A percentile compares a stretch with the other conserved stretches of the same genome.
These are phyloP conservation scores for Plebejus argus DNA, from an alignment of 2,888 invertebrate genomes.

Conservation along the genomic window DNA sequence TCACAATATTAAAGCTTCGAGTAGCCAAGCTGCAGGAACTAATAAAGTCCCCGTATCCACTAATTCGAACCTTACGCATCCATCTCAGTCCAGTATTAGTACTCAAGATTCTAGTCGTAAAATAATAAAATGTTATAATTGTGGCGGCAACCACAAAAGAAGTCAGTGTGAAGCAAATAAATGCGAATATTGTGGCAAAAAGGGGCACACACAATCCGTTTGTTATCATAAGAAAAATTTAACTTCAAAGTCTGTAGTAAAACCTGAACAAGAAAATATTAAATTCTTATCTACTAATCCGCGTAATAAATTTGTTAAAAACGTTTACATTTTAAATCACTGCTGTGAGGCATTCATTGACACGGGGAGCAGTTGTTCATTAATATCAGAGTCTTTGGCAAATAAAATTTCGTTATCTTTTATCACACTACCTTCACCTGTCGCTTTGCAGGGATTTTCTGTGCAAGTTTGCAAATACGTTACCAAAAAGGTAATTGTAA, in stretches of 20 bases:
- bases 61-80: background rate
- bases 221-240: background rate
- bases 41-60: background rate
- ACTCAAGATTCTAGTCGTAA: no score
- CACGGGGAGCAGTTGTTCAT: background rate
- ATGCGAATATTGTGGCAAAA: background rate
- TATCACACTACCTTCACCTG: background rate
- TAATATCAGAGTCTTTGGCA: background rate
- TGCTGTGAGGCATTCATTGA: background rate
- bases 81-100: no score
- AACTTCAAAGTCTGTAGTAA: background rate
- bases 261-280: background rate
- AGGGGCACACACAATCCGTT: background rate
- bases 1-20: background rate
- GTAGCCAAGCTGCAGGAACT: background rate
- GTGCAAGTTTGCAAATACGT: background rate
- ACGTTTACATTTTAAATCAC: no score
- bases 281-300: background rate
- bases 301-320: background rate
- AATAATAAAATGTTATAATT: background rate
- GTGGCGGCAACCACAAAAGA: background rate
- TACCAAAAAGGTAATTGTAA: no score
- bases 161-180: background rate
- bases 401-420: background rate
- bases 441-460: background rate